A percentile compares a stretch with the other conserved stretches of the same genome.
phyloP scores from a whole-genome alignment of 1,140 invertebrate species.

The Drosophila triauraria region DNA sequence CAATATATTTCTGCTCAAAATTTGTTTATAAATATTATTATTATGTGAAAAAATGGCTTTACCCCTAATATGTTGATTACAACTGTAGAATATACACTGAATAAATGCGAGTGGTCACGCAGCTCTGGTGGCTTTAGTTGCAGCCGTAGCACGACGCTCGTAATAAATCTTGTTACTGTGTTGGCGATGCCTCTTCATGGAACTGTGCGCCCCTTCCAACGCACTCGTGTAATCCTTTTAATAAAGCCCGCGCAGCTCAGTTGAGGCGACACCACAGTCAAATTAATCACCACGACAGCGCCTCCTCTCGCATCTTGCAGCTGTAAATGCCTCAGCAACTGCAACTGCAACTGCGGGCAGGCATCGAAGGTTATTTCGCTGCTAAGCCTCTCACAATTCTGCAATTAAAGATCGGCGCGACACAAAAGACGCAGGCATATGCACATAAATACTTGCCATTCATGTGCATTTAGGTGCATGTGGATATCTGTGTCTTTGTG shows the following conservation, averaged over 20 bases:
- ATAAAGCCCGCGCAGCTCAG: slow-evolving; percentile 71
- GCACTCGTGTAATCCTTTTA: slow-evolving; percentile 73
- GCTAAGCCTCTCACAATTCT: slow-evolving; percentile 58
- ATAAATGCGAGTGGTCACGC: slow-evolving; percentile 47
- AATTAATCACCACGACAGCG: slow-evolving; percentile 71
- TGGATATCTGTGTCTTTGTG: slow-evolving; percentile 26
- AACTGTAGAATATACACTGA: slow-evolving; percentile 6
- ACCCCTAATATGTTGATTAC: slow-evolving; percentile 1
- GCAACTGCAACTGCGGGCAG: slow-evolving; percentile 23
- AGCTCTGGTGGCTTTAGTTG: slow-evolving; percentile 18
- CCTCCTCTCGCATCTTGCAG: slow-evolving; percentile 5
- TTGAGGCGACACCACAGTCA: slow-evolving; percentile 68
- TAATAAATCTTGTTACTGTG: slow-evolving; percentile 73
- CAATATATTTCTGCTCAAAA: too few relatives aligned
- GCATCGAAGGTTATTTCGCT: slow-evolving; percentile 36
- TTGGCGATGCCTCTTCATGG: slow-evolving; percentile 48
- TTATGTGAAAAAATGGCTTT: neutral
- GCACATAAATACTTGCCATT: slow-evolving; percentile 3
- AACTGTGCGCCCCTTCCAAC: slow-evolving; percentile 35
- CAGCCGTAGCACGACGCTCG: slow-evolving; percentile 47
- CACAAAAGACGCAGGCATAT: slow-evolving; percentile 47
- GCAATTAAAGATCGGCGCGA: slow-evolving; percentile 73
- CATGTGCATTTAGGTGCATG: slow-evolving; percentile 14
- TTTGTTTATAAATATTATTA: too few relatives aligned
- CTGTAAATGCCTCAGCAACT: slow-evolving; percentile 13